Evolutionary conservation across 1,140 invertebrate genomes (phyloP), one percentile per base, ranked within the genome.

Genomic region (Aphidius gifuensis): DNA sequence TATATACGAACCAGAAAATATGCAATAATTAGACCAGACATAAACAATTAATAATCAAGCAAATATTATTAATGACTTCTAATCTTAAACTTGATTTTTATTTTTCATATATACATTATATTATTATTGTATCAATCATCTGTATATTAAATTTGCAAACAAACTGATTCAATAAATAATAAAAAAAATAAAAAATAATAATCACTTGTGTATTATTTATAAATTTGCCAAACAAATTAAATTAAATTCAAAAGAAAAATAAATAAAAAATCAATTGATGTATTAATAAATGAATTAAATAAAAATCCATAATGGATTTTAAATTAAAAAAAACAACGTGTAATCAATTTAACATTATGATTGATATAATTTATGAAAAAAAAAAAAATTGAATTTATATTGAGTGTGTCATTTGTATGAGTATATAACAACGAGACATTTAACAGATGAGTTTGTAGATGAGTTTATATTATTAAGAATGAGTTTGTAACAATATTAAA

Each of bases 401-500:
- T 55, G 42, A 39, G 7, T 32, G 16, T 49, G 23, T 60, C 43
- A 51, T 51, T 54, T 45, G n/a, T 38, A 32, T 45, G 16, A 44
- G 53, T 50, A 62, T 62, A 58, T 66, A 58, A 62, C 49, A 57
- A 60, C 45, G 45, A 55, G 58, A 66, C 50, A 58, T 51, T 58
- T 63, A 64, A 61, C 50, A 60, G 53, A 66, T 64, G 59, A 64
- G 57, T 64, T 55, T 44, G 16, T 46, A 9, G 48, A 46, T 47
- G 65, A 61, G 65, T 62, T 65, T 67, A 67, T 67, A 76, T 80
- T 80, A 80, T 79, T 78, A 79, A 78, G 71, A 73, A 80, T 80
- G 78, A 80, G 75, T 73, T 78, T 72, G 74, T 80, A 79, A 80
- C 73, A 81, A 79, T 80, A 81, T 78, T 71, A 69, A 73, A 67